Conservation (phyloP, 2,113 vertebrate genomes). For the Gallinago jamesoni region DNA sequence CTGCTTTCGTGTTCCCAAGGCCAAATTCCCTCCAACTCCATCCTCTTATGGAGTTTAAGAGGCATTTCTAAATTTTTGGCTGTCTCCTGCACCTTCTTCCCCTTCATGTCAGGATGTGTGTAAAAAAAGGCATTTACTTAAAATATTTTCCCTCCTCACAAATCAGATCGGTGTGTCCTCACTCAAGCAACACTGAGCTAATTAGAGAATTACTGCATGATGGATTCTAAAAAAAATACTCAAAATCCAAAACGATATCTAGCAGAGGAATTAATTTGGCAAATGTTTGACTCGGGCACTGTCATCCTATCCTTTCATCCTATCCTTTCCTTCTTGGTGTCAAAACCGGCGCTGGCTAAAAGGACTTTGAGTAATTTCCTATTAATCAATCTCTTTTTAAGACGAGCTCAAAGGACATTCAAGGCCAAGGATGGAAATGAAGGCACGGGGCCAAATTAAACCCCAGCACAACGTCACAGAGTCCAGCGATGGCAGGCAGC, state of each 20-base stretch:
- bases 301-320: neutral
- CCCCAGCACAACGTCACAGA: fast-evolving
- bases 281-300: conserved; percentile 49
- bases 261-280: conserved; percentile 60
- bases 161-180: conserved; percentile 52
- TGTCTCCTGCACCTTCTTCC: neutral
- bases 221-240: neutral
- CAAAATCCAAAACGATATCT: conserved; percentile 49
- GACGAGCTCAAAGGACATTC: conserved; percentile 23
- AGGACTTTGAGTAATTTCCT: conserved; percentile 45
- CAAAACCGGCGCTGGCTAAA: conserved; percentile 1
- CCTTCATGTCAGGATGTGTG: neutral
- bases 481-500: neutral
- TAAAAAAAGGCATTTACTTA: neutral
- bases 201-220: conserved; percentile 51
- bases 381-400: conserved; percentile 61
- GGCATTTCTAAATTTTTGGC: neutral
- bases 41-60: neutral
- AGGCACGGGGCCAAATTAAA: neutral
- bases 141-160: neutral
- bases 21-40: neutral
- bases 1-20: too few relatives aligned
- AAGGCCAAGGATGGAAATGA: neutral
- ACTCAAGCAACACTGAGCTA: neutral
- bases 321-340: conserved; percentile 16